Evolutionary conservation across 2,113 vertebrate genomes (phyloP).

Genomic region (Zosterops borbonicus): DNA sequence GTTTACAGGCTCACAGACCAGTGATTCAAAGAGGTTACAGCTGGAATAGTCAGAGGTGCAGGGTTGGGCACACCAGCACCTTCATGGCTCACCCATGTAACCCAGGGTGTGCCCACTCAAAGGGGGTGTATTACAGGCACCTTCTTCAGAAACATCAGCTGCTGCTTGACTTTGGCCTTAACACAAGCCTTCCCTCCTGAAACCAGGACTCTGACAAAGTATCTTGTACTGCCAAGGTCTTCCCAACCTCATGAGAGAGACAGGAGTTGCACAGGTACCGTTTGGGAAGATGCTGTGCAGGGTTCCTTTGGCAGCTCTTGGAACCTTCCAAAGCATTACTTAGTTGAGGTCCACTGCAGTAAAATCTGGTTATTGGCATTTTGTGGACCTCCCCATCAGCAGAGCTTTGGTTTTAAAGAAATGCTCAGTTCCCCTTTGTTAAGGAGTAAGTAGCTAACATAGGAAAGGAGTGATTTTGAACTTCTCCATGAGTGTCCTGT

Average conservation of each 20-base stretch:
- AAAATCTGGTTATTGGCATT: neutral
- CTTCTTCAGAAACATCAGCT: neutral
- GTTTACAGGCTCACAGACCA: neutral
- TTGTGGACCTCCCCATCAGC: neutral
- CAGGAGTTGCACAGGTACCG: neutral
- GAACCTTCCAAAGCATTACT: neutral
- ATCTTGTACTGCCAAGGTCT: neutral
- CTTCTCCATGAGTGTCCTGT: neutral
- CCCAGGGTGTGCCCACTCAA: neutral
- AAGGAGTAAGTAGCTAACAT: neutral
- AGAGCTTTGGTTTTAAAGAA: neutral
- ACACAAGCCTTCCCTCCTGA: neutral
- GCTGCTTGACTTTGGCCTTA: slow-evolving; percentile 20
- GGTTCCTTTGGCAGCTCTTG: neutral
- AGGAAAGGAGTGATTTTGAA: neutral
- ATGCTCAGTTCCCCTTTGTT: neutral
- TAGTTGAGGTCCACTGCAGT: neutral
- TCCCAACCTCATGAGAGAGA: neutral
- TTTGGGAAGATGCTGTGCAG: neutral
- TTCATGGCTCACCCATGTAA: neutral
- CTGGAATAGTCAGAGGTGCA: neutral
- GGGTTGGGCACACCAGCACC: neutral
- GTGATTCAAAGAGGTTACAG: neutral
- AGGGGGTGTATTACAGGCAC: neutral
- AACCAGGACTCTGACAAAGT: neutral